These are phyloP conservation scores for Epizoanthus ramosus DNA, from an alignment of 92 coral and sea anemone species.

Conservation along the genomic window DNA sequence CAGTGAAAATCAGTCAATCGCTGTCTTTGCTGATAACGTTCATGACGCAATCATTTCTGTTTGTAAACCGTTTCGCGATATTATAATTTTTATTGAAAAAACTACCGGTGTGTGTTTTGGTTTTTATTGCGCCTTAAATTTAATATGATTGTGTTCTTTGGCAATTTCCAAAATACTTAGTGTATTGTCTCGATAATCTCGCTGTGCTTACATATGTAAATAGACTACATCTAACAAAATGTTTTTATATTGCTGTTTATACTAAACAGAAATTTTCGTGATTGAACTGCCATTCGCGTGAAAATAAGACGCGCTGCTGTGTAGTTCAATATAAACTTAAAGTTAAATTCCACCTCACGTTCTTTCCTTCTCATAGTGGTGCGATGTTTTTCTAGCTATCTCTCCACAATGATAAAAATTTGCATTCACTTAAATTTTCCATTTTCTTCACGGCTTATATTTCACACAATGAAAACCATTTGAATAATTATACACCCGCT, in stretches of 20 bases:
- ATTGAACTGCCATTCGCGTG: background rate
- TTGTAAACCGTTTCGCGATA: background rate
- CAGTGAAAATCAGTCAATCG: background rate
- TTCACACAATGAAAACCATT: background rate
- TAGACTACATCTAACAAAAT: constrained; percentile 16
- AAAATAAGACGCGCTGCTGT: background rate
- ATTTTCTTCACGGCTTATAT: constrained; percentile 5
- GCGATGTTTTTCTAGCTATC: background rate
- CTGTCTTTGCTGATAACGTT: too few relatives aligned
- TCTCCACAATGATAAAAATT: background rate
- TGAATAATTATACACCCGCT: background rate
- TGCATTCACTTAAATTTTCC: background rate
- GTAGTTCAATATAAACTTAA: background rate
- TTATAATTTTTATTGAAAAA: background rate
- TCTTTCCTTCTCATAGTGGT: too few relatives aligned
- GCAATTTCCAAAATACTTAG: background rate
- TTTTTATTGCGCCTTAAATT: background rate
- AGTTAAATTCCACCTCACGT: too few relatives aligned
- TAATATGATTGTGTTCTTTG: constrained; percentile 15
- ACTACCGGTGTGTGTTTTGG: background rate
- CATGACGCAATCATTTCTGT: background rate
- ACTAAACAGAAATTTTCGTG: constrained; percentile 3
- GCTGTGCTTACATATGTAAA: constrained; percentile 7
- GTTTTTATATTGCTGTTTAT: background rate
- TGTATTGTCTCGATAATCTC: background rate